phyloP scores from a whole-genome alignment of 2,888 invertebrate genomes.

The Drosophila affinis region DNA sequence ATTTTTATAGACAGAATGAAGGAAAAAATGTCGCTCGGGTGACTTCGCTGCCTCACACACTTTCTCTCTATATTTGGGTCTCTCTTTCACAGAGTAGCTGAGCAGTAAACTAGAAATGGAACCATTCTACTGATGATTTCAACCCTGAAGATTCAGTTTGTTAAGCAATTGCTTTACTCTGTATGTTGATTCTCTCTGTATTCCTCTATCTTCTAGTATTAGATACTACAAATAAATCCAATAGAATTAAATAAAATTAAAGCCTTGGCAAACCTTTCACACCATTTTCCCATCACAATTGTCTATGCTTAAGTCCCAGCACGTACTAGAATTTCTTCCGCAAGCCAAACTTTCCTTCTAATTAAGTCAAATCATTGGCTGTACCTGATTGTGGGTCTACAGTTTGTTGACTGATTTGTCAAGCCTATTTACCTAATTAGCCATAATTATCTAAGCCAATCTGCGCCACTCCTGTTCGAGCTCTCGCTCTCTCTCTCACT shows the following conservation, averaged over 20 bases:
- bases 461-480: constrained; percentile 11
- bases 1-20: too few species aligned
- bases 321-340: constrained; percentile 17
- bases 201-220: neutral
- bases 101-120: neutral
- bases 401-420: constrained; percentile 23
- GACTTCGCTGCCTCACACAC: too few species aligned
- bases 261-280: neutral
- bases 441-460: constrained; percentile 49
- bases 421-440: constrained; percentile 43
- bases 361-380: constrained; percentile 22
- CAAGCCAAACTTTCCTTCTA: constrained; percentile 21
- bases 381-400: constrained; percentile 17
- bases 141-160: neutral
- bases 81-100: too few species aligned
- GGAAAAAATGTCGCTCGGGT: too few species aligned
- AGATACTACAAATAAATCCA: neutral
- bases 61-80: too few species aligned
- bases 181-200: neutral
- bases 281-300: neutral
- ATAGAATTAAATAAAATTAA: neutral
- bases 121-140: neutral
- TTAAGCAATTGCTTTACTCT: neutral
- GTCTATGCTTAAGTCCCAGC: neutral
- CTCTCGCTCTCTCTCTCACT: constrained; percentile 28